Evolutionary conservation across 2,113 vertebrate genomes (phyloP).

Genomic region (Capricornis sumatraensis): DNA sequence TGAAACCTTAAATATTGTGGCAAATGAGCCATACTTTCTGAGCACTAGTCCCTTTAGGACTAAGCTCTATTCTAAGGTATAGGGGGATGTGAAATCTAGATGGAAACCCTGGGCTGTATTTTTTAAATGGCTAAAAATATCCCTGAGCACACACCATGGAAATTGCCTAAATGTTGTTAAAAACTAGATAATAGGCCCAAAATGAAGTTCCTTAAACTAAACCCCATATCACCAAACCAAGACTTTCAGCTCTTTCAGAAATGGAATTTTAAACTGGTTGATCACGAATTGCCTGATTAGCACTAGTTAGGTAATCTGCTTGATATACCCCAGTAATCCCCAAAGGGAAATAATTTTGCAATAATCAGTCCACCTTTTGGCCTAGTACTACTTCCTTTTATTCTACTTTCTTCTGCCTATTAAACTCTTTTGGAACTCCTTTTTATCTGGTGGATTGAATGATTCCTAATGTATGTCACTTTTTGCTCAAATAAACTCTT

Average conservation of each 20-base stretch:
- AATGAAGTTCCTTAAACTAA: not conserved
- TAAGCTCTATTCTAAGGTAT: rapidly evolving
- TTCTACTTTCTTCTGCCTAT: not conserved
- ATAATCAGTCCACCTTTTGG: not conserved
- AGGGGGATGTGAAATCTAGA: conserved; percentile 26
- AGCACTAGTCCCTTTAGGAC: conserved; percentile 8
- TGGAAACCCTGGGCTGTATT: not conserved
- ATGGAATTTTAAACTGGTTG: not conserved
- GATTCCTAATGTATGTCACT: no score
- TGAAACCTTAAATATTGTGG: conserved; percentile 60
- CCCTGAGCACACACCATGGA: not conserved
- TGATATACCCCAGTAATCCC: not conserved
- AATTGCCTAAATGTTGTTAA: not conserved
- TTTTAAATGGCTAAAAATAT: conserved; percentile 1
- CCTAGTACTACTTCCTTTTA: not conserved
- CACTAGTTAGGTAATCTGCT: not conserved
- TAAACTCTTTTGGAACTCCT: not conserved
- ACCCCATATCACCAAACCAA: not conserved
- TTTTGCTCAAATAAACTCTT: not conserved
- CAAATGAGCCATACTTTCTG: conserved; percentile 60
- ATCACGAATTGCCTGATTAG: not conserved
- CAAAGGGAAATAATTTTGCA: not conserved
- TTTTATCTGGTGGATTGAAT: not conserved
- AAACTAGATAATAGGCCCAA: not conserved
- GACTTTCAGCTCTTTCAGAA: not conserved